Conservation (phyloP, 1,140 invertebrate genomes). For the Anastrepha ludens region DNA sequence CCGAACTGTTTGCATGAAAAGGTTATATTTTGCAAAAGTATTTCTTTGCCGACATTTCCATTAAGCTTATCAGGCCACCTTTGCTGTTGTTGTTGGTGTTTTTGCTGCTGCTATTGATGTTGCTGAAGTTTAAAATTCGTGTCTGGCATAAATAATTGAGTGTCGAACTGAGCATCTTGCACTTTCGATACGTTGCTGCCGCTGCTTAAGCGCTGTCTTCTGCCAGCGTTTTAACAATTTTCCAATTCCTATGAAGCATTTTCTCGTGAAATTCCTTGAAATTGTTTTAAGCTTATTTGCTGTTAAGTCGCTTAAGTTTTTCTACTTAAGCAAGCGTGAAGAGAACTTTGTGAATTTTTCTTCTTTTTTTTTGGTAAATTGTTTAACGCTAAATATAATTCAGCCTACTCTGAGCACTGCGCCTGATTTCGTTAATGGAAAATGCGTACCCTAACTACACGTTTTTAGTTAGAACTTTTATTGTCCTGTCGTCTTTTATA, state of each 20-base stretch:
- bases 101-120: slow-evolving; percentile 7
- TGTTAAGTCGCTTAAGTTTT: slow-evolving; percentile 7
- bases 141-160: slow-evolving; percentile 50
- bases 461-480: too few relatives aligned
- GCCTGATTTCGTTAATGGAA: too few relatives aligned
- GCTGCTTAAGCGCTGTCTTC: not conserved
- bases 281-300: slow-evolving; percentile 39
- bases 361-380: not conserved
- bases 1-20: slow-evolving; percentile 26
- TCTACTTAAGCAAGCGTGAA: not conserved
- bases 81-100: not conserved
- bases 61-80: slow-evolving; percentile 16
- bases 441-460: too few relatives aligned
- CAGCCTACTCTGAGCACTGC: not conserved
- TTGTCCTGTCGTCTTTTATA: too few relatives aligned
- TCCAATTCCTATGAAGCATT: not conserved
- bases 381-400: slow-evolving; percentile 10
- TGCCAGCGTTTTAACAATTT: slow-evolving; percentile 5
- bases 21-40: slow-evolving; percentile 27
- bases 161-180: slow-evolving; percentile 43
- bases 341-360: not conserved
- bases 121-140: slow-evolving; percentile 37
- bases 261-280: slow-evolving; percentile 4
- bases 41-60: slow-evolving; percentile 28
- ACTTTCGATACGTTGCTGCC: not conserved